These are phyloP conservation scores for Bergia puertoricense DNA, from an alignment of 92 coral and sea anemone genomes.

Conservation along the genomic window DNA sequence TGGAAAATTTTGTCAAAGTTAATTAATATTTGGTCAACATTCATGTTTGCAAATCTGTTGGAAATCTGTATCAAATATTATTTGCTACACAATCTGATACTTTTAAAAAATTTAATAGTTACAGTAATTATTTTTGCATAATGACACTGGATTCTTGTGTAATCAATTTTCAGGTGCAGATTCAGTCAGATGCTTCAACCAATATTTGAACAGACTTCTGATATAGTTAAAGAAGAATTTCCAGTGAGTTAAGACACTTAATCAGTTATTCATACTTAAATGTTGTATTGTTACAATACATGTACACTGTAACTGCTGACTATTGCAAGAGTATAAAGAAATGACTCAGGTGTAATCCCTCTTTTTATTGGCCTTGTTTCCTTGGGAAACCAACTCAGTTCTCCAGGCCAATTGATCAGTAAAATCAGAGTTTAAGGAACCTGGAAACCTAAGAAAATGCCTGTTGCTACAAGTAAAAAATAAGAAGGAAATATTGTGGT, in stretches of 20 bases:
- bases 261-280: background rate
- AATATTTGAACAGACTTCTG: slow-evolving; percentile 94
- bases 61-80: no score
- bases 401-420: no score
- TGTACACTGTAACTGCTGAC: background rate
- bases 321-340: no score
- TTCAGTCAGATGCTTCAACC: slow-evolving; percentile 99
- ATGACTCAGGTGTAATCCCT: no score
- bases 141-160: slow-evolving; percentile 2
- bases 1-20: no score
- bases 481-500: no score
- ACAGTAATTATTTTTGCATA: background rate
- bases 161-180: slow-evolving; percentile 78
- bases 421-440: no score
- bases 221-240: slow-evolving; percentile 92
- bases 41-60: background rate
- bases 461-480: no score
- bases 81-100: background rate
- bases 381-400: no score
- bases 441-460: no score
- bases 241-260: slow-evolving; percentile 63
- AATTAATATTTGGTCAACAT: background rate
- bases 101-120: no score
- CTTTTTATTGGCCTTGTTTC: no score
- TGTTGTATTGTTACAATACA: background rate